Base-by-base conservation (phyloP, 2,888 invertebrate species). In the Caenorhabditis auriculariae region DNA sequence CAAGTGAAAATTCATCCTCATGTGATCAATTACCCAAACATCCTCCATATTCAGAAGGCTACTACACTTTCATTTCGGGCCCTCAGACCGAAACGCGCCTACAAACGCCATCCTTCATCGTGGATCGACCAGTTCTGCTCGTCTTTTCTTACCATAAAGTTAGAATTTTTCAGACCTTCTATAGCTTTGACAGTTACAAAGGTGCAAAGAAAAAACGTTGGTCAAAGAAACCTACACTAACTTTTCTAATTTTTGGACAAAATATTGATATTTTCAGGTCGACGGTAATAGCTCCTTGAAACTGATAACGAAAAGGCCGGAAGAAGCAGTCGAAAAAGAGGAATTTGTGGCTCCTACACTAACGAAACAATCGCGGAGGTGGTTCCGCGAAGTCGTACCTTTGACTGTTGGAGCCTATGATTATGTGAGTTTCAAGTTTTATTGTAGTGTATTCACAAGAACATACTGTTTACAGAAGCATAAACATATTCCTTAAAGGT, bases 91-190 rank as follows among this genome's bases (percentile, higher is more conserved):
- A 55, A 23, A 53, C 71, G 21, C 60, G 75, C 2, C 62, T 78
- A 19, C 55, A 55, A 27, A 79, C 78, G 4, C 56, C 64, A 1
- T 56, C 72, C n/a, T 79, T 79, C 51, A 37, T 47, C 6, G 55
- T 79, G 26, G 65, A 64, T 24, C 52, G 66, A 28, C 49, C 72
- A 21, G 66, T 68, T 17, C 69, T 67, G 29, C 64, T 79, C n/a
- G 69, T 77, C 7, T 79, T 79, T 44, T 75, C 75, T 3, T 79
- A 76, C 45, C 74, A 77, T 53, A 79, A 79, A 50, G 75, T 65
- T 4, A 24, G 15, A 26, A 44, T 21, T 44, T 9, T 44, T 44
- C 12, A n/a, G n/a, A n/a, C n/a, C n/a, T n/a, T n/a, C n/a, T n/a
- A n/a, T n/a, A n/a, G n/a, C n/a, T n/a, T n/a, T n/a, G n/a, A n/a